Percentiles rank a stretch among this genome's conserved stretches.
Conservation (phyloP, 2,888 invertebrate genomes). For the Tyria jacobaeae region DNA sequence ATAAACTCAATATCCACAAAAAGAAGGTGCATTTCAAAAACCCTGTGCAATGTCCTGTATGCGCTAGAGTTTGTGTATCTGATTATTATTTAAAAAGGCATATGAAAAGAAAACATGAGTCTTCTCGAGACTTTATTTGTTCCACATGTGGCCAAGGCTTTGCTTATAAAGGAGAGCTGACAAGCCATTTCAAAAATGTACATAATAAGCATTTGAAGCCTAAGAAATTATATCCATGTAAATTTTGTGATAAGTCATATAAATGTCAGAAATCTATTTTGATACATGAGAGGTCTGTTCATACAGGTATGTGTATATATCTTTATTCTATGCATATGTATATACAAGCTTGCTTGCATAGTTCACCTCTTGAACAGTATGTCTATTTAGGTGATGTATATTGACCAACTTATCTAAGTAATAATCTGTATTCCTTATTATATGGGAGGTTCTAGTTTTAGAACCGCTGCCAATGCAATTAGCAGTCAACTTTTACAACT, state of each 20-base stretch:
- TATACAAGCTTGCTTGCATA: too few species aligned
- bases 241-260: conserved; percentile 75
- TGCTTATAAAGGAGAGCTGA: conserved; percentile 70
- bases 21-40: conserved; percentile 63
- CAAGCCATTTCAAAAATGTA: conserved; percentile 66
- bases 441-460: too few species aligned
- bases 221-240: conserved; percentile 67
- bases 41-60: conserved; percentile 69
- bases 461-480: too few species aligned
- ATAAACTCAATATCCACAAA: conserved; percentile 66
- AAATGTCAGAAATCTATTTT: conserved; percentile 74
- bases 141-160: conserved; percentile 70
- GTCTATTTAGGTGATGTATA: too few species aligned
- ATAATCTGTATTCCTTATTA: too few species aligned
- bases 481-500: too few species aligned
- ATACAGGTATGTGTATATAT: conserved; percentile 69
- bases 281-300: conserved; percentile 81
- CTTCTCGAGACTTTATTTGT: conserved; percentile 68
- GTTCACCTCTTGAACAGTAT: too few species aligned
- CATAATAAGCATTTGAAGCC: conserved; percentile 67
- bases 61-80: conserved; percentile 64
- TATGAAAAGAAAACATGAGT: conserved; percentile 69
- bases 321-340: background rate
- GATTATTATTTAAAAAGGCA: conserved; percentile 70
- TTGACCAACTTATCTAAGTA: too few species aligned